Conservation (phyloP, 92 coral and sea anemone genomes). For the Anthopleura xanthogrammica region DNA sequence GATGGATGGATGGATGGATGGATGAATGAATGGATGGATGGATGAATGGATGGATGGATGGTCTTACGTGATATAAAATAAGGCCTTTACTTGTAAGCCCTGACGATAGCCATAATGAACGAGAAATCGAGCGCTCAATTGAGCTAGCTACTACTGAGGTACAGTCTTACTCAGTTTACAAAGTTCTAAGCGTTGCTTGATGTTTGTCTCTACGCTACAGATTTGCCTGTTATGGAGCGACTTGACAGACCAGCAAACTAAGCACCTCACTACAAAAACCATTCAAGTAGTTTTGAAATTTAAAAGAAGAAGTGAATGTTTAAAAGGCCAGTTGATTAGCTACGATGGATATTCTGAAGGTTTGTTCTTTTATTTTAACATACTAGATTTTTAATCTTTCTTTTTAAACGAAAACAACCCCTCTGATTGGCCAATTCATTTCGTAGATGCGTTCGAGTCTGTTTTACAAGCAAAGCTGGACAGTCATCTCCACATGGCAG, state of each 20-base stretch:
- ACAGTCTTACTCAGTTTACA: too few relatives aligned
- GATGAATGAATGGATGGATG: too few relatives aligned
- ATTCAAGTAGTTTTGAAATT: constrained; percentile 57
- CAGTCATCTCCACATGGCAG: constrained; percentile 35
- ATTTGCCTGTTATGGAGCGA: constrained; percentile 69
- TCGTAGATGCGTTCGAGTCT: constrained; percentile 70
- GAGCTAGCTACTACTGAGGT: too few relatives aligned
- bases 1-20: too few relatives aligned
- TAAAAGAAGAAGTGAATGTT: constrained; percentile 43
- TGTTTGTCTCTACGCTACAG: constrained; percentile 14
- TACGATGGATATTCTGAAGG: constrained; percentile 72
- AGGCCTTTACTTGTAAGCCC: too few relatives aligned
- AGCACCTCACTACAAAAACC: constrained; percentile 36
- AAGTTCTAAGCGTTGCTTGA: too few relatives aligned
- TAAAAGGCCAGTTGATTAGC: constrained; percentile 35
- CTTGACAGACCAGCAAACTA: constrained; percentile 32
- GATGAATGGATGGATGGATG: too few relatives aligned
- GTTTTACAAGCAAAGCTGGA: constrained; percentile 44
- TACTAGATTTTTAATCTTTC: background rate
- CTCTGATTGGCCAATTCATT: background rate
- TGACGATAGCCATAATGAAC: too few relatives aligned
- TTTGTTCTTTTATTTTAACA: constrained; percentile 7
- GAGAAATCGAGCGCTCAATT: too few relatives aligned
- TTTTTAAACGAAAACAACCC: too few relatives aligned
- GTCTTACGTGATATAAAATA: too few relatives aligned